phyloP scores from a whole-genome alignment of 2,797 vertebrate genomes.

The Tangara arthus region DNA sequence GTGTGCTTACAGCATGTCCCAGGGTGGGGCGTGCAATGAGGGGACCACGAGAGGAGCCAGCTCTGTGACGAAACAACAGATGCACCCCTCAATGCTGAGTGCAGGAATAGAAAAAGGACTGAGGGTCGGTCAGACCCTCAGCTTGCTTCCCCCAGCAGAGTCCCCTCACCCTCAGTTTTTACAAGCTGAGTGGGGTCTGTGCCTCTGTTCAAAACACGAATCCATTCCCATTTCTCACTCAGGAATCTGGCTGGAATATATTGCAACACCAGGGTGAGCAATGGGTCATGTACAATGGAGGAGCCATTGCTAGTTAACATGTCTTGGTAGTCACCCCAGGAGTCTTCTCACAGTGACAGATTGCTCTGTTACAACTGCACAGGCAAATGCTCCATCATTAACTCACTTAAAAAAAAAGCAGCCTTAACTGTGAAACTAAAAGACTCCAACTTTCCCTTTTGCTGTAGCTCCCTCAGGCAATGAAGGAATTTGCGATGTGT shows the following conservation, averaged over 20 bases:
- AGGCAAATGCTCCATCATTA: conserved; percentile 69
- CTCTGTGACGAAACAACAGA: neutral
- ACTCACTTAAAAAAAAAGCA: conserved; percentile 58
- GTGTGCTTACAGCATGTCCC: neutral
- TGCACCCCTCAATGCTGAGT: neutral
- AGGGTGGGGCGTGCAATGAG: neutral
- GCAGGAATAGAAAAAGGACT: neutral
- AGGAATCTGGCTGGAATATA: neutral
- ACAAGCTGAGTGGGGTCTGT: neutral
- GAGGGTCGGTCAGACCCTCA: neutral
- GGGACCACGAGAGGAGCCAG: neutral
- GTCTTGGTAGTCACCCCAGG: conserved; percentile 43
- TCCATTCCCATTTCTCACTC: neutral
- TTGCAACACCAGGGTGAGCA: neutral
- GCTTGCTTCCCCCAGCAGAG: neutral
- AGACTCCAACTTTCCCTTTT: conserved; percentile 64
- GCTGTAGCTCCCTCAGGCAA: conserved; percentile 69
- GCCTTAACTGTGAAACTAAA: conserved; percentile 62
- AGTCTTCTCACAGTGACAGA: conserved; percentile 65
- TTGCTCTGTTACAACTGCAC: conserved; percentile 60
- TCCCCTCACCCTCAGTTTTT: neutral
- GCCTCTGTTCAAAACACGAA: neutral
- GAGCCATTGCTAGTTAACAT: conserved; percentile 24
- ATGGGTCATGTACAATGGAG: conserved; percentile 1
- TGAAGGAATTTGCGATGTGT: conserved; percentile 67